Evolutionary conservation across 1,140 invertebrate species (phyloP).

Genomic region (Megathymus violae): DNA sequence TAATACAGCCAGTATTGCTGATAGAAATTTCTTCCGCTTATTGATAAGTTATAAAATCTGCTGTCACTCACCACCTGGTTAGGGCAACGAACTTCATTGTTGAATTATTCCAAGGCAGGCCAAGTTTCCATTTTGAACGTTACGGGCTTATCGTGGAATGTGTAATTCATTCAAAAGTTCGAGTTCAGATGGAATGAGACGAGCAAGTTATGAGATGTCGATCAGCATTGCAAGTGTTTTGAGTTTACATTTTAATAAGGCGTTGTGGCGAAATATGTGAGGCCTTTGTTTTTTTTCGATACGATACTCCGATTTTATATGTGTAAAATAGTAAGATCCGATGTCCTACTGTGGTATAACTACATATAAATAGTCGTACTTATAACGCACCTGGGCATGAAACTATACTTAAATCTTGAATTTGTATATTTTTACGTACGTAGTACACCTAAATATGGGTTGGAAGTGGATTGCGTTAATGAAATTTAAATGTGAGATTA

Average conservation of each 20-base stretch:
- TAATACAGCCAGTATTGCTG: slow-evolving; percentile 57
- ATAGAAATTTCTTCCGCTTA: slow-evolving; percentile 75
- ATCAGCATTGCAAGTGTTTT: slow-evolving; percentile 35
- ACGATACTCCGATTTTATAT: not conserved
- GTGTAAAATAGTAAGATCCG: not conserved
- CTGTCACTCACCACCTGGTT: slow-evolving; percentile 69
- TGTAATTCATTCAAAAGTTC: slow-evolving; percentile 29
- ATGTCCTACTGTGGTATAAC: too few species aligned
- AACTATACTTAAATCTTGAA: too few species aligned
- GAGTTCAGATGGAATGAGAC: not conserved
- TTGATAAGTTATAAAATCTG: slow-evolving; percentile 73
- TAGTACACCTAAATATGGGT: too few species aligned
- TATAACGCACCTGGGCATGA: too few species aligned
- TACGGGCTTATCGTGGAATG: slow-evolving; percentile 36
- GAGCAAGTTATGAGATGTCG: slow-evolving; percentile 12
- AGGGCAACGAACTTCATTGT: slow-evolving; percentile 58
- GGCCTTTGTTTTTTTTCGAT: not conserved
- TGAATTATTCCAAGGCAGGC: slow-evolving; percentile 28
- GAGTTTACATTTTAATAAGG: slow-evolving; percentile 56
- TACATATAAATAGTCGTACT: too few species aligned
- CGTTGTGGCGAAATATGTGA: slow-evolving; percentile 42
- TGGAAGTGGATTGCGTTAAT: too few species aligned
- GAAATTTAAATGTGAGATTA: too few species aligned
- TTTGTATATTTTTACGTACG: too few species aligned
- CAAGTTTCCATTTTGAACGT: slow-evolving; percentile 57